Conservation (phyloP, 2,113 vertebrate species). For the Paradoxurus hermaphroditus region DNA sequence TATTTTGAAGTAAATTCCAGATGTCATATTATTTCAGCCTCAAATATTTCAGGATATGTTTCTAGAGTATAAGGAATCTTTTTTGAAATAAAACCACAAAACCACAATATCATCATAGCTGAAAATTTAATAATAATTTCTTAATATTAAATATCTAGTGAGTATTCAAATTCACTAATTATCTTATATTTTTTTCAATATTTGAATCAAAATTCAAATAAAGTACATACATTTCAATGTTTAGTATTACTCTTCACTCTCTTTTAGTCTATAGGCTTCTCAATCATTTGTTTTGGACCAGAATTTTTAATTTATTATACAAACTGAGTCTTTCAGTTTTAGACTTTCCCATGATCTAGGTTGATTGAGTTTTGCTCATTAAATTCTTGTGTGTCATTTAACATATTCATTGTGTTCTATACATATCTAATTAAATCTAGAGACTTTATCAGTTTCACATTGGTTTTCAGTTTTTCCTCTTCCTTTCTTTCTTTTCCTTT, state of each 20-base stretch:
- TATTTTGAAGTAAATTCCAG: background rate
- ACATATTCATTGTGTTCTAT: background rate
- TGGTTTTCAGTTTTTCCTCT: too few relatives aligned
- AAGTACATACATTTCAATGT: background rate
- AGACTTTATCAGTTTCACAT: background rate
- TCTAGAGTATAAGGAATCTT: background rate
- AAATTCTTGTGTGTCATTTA: background rate
- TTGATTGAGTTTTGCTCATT: background rate
- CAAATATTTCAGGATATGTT: background rate
- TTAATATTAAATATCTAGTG: background rate
- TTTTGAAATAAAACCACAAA: background rate
- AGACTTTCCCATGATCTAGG: background rate
- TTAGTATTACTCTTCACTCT: background rate
- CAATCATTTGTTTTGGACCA: background rate
- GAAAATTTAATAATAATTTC: background rate
- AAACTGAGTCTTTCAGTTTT: background rate
- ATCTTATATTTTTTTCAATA: background rate
- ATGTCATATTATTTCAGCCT: background rate
- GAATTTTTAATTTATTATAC: background rate
- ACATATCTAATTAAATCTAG: background rate
- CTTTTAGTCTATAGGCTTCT: background rate
- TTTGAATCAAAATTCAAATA: background rate
- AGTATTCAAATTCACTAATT: background rate
- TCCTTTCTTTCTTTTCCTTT: background rate
- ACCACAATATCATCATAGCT: background rate